Conservation (phyloP, 2,113 vertebrate genomes). For the Strix uralensis region DNA sequence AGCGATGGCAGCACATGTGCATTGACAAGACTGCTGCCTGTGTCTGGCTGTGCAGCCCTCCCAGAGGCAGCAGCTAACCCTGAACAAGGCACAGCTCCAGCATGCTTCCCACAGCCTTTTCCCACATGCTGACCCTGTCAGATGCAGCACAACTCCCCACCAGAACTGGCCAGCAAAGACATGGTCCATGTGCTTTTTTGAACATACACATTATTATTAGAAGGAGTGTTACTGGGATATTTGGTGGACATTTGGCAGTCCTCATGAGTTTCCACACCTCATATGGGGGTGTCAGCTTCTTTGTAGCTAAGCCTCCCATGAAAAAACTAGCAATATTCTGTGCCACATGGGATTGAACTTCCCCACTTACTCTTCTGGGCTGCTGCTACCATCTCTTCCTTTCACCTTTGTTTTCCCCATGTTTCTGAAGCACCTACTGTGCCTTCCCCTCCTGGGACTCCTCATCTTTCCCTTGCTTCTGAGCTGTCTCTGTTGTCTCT, state of each 20-base stretch:
- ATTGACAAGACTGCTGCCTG: too few relatives aligned
- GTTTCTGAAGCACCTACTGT: neutral
- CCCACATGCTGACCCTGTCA: rapidly evolving
- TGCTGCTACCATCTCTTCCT: neutral
- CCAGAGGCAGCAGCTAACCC: neutral
- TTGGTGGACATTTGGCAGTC: neutral
- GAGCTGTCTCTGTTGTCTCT: neutral
- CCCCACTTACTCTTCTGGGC: neutral
- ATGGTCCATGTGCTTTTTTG: neutral
- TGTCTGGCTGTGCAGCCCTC: rapidly evolving
- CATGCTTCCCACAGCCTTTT: neutral
- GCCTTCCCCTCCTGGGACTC: neutral
- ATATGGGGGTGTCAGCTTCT: neutral
- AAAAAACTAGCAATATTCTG: neutral
- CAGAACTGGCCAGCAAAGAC: neutral
- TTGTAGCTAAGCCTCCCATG: neutral
- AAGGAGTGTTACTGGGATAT: neutral
- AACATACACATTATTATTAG: neutral
- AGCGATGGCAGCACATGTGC: rapidly evolving
- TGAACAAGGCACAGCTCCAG: neutral
- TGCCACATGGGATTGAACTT: neutral
- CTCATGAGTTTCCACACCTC: neutral
- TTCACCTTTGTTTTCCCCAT: neutral
- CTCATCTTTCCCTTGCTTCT: neutral
- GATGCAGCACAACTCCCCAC: neutral